These are phyloP conservation scores for Sardina pilchardus DNA, from an alignment of 2,113 vertebrate genomes.

Conservation along the genomic window DNA sequence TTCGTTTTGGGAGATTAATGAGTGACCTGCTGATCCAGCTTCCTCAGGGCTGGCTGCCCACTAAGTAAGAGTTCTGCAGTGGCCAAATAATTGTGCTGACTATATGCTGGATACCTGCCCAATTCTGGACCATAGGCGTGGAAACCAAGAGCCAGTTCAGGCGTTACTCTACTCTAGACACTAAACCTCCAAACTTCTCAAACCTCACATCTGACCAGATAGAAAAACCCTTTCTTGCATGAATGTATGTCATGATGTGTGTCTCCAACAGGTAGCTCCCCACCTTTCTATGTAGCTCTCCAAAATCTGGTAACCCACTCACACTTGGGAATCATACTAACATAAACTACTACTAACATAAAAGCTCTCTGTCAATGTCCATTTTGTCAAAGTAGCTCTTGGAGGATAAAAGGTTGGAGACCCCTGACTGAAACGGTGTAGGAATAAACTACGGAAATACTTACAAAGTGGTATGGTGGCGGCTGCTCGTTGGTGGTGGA, in stretches of 20 bases:
- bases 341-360: too few relatives aligned
- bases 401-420: too few relatives aligned
- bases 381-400: too few relatives aligned
- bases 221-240: background rate
- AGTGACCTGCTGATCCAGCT: background rate
- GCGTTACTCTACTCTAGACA: background rate
- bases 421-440: too few relatives aligned
- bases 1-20: background rate
- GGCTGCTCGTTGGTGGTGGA: slow-evolving; percentile 80
- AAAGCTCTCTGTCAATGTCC: too few relatives aligned
- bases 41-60: background rate
- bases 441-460: slow-evolving; percentile 39
- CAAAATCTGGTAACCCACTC: too few relatives aligned
- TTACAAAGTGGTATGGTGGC: slow-evolving; percentile 86
- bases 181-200: background rate
- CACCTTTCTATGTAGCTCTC: too few relatives aligned
- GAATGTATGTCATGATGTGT: background rate
- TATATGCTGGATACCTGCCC: background rate
- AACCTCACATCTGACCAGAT: background rate
- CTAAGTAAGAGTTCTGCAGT: background rate
- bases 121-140: background rate
- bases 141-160: background rate
- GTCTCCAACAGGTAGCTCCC: too few relatives aligned
- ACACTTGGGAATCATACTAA: too few relatives aligned
- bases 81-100: background rate